Percentiles rank a stretch among this genome's conserved stretches.
phyloP scores from a whole-genome alignment of 2,888 invertebrate genomes.

The Lampropteryx suffumata region DNA sequence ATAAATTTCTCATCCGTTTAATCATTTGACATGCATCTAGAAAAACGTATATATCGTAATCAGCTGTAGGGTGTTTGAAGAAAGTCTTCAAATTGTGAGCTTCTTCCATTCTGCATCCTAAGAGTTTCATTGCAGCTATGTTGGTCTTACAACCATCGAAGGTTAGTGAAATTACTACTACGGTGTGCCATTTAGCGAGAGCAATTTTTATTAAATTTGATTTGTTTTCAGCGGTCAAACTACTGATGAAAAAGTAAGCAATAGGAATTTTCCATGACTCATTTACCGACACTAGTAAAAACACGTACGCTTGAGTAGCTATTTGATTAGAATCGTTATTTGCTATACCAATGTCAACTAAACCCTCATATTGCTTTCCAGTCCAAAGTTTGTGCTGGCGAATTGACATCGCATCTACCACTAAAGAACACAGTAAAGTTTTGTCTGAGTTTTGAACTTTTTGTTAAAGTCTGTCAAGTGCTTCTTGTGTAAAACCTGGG shows the following conservation, averaged over 20 bases:
- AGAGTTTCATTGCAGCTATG: slow-evolving; percentile 13
- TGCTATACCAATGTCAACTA: slow-evolving; percentile 18
- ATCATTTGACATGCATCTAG: no score
- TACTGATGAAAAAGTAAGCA: slow-evolving; percentile 10
- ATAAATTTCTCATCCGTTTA: no score
- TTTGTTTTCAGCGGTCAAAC: slow-evolving; percentile 7
- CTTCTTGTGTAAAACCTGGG: slow-evolving; percentile 4
- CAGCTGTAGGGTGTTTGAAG: no score
- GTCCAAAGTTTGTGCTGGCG: slow-evolving; percentile 31
- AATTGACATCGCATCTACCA: slow-evolving; percentile 34
- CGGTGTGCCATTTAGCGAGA: neutral
- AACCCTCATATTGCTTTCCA: slow-evolving; percentile 25
- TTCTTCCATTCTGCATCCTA: no score
- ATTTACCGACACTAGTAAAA: slow-evolving; percentile 20
- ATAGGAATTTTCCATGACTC: slow-evolving; percentile 2
- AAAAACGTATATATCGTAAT: no score
- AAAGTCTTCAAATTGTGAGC: no score
- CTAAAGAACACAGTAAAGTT: slow-evolving; percentile 7
- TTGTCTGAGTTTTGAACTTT: slow-evolving; percentile 6
- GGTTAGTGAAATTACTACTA: neutral
- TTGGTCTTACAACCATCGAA: slow-evolving; percentile 29
- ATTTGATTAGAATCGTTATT: slow-evolving; percentile 5
- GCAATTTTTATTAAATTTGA: slow-evolving; percentile 3
- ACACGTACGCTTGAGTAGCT: slow-evolving; percentile 29
- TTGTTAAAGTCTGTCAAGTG: neutral